phyloP scores from a whole-genome alignment of 2,888 invertebrate species.

The Idaea biselata region DNA sequence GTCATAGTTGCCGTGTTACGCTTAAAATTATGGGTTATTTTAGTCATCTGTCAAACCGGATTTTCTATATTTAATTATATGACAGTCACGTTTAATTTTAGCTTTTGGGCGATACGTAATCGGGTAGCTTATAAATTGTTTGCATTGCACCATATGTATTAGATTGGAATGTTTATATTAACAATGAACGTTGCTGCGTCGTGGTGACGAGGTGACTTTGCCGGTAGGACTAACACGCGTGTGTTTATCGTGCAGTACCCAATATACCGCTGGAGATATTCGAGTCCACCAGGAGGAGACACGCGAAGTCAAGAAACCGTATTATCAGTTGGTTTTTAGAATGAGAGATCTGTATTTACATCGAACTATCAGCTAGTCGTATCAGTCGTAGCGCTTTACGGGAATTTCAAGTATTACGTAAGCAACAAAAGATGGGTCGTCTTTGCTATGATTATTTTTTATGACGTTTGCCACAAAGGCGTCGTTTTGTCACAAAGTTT shows the following conservation, averaged over 20 bases:
- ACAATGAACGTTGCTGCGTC: conserved; percentile 29
- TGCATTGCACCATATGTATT: conserved; percentile 25
- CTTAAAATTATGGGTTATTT: conserved; percentile 12
- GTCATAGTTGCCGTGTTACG: conserved; percentile 11
- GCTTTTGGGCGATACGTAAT: background rate
- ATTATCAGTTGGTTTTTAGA: conserved; percentile 81
- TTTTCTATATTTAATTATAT: background rate
- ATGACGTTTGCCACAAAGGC: too few species aligned
- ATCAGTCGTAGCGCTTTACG: conserved; percentile 20
- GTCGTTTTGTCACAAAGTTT: too few species aligned
- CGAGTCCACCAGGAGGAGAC: conserved; percentile 79
- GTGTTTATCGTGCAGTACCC: conserved; percentile 80
- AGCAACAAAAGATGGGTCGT: too few species aligned
- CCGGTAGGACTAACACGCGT: conserved; percentile 69
- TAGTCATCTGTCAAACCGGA: background rate
- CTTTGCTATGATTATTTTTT: too few species aligned
- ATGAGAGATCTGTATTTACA: conserved; percentile 62
- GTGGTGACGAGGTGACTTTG: conserved; percentile 30
- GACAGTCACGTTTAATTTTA: background rate
- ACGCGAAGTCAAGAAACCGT: conserved; percentile 79
- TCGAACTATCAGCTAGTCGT: conserved; percentile 69
- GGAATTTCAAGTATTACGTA: too few species aligned
- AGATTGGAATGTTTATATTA: conserved; percentile 33
- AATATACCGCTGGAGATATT: conserved; percentile 81
- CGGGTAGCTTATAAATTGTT: conserved; percentile 25